These are phyloP conservation scores for Grantiella picta DNA, from an alignment of 2,113 vertebrate species.

Conservation along the genomic window DNA sequence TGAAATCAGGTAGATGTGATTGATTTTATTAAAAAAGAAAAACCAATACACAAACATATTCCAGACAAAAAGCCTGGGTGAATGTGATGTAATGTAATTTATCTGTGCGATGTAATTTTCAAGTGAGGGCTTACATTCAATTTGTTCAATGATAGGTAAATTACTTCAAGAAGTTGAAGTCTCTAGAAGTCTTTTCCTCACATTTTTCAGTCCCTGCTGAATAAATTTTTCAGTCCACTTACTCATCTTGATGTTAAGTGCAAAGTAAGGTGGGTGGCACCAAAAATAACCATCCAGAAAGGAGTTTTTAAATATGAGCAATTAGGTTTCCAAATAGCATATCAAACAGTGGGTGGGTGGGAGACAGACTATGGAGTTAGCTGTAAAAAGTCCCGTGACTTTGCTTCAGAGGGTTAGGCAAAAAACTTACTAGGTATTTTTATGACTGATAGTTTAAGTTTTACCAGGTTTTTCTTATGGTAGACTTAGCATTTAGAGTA, in stretches of 20 bases:
- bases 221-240: neutral
- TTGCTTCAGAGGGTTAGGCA: neutral
- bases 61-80: neutral
- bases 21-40: conserved; percentile 47
- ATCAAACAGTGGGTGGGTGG: neutral
- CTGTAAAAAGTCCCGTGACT: neutral
- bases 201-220: neutral
- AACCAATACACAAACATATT: neutral
- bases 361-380: neutral
- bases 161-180: conserved; percentile 9
- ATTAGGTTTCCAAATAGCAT: neutral
- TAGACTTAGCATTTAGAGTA: neutral
- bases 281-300: neutral
- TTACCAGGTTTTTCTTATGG: neutral
- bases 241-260: neutral
- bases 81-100: conserved; percentile 33
- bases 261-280: neutral
- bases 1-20: conserved; percentile 41
- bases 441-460: neutral
- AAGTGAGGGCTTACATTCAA: conserved; percentile 1
- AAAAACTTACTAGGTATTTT: neutral
- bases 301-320: neutral
- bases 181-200: conserved; percentile 21
- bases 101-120: conserved; percentile 46
- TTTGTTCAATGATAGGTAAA: conserved; percentile 52